Base-by-base conservation (phyloP, 2,888 invertebrate species). In the Dorcus parallelipipedus region DNA sequence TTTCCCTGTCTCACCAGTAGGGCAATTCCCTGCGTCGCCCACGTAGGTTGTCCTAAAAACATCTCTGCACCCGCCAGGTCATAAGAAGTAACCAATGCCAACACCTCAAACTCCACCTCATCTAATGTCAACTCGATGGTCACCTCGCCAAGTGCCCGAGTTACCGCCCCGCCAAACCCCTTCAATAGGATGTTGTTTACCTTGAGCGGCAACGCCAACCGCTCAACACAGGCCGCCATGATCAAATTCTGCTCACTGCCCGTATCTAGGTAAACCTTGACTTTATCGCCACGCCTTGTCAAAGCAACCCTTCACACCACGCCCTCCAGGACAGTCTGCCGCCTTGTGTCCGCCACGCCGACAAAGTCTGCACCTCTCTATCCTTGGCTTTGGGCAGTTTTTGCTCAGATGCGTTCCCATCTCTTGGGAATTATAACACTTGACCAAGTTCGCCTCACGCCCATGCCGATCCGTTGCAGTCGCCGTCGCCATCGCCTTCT, bases 191-290 rank as follows among this genome's bases (percentile, higher is more conserved):
- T 20, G 1, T 0, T 20, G 9, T 42, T 43, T 33, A 49, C 38
- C 9, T 38, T 23, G 10, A 43, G 20, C 14, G 43, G 40, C 42
- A 58, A 23, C 26, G 39, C 51, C 43, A 58, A 17, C 9, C 58
- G 47, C 47, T 45, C 40, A 17, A 47, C 20, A 20, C 20, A 20
- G 2, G 20, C 20, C 20, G 20, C 20, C 20, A 2, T 20, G 2
- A 20, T 20, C 3, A 20, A 3, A 20, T 20, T 20, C 3, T 20
- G 20, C 20, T 20, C 20, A 20, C 20, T 20, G 20, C 20, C 55
- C 9, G 55, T 59, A 38, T 59, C 54, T 8, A 56, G 3, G 26
- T 39, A 58, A 40, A 39, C 58, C 20, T 38, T 23, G 9, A 56
- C 26, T 45, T 40, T 14, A n/a, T 41, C 41, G 23, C 38, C 43